Conservation (phyloP, 2,888 invertebrate species). For the Cerastis leucographa region DNA sequence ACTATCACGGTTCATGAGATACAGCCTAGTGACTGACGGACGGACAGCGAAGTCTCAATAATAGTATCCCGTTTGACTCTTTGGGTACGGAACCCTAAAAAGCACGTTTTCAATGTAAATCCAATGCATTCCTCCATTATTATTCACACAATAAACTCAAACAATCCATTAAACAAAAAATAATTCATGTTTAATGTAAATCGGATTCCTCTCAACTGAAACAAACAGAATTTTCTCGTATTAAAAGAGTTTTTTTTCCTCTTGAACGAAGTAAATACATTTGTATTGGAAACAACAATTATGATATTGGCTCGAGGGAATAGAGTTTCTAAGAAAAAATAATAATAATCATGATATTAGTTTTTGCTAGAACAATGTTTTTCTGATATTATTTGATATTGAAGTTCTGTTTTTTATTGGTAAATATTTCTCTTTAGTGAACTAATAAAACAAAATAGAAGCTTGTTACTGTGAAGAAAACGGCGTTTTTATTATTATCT, state of each 20-base stretch:
- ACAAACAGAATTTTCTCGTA: conserved; percentile 21
- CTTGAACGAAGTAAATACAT: conserved; percentile 30
- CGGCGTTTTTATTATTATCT: too few species aligned
- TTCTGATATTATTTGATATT: neutral
- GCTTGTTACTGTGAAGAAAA: neutral
- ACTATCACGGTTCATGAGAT: too few species aligned
- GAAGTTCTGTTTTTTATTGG: neutral
- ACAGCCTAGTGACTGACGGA: too few species aligned
- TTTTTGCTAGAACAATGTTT: conserved; percentile 13
- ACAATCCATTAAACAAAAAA: conserved; percentile 23
- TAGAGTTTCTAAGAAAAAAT: conserved; percentile 23
- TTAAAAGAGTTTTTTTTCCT: conserved; percentile 21
- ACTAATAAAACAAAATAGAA: neutral
- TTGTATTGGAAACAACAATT: conserved; percentile 37
- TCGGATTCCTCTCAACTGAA: neutral
- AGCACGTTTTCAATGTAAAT: neutral
- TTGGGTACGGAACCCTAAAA: too few species aligned
- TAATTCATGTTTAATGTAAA: conserved; percentile 20
- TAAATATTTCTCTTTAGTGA: conserved; percentile 6
- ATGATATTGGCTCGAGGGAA: conserved; percentile 21
- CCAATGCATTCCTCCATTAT: neutral
- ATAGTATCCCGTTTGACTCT: too few species aligned
- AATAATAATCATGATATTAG: conserved; percentile 23
- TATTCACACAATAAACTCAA: conserved; percentile 14
- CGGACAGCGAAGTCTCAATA: too few species aligned